Evolutionary conservation across 2,888 invertebrate species (phyloP), one percentile per base, ranked within the genome.

Genomic region (Cephus pygmeus): DNA sequence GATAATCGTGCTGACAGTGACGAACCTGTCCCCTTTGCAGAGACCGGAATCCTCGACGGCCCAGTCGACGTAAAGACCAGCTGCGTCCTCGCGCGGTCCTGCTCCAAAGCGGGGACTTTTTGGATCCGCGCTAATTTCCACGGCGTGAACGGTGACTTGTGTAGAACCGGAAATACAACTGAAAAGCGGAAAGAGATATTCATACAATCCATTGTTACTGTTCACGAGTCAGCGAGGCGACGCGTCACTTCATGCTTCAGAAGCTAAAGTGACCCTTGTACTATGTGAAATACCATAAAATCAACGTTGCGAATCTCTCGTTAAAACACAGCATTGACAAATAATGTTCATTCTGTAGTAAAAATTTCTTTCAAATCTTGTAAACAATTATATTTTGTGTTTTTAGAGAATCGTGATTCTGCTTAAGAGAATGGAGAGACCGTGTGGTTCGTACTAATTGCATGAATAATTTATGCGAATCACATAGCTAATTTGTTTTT

Each of bases 61-160:
- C 97, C 97, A 97, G 84, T 97, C 97, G 69, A 97, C 94, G 89
- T 93, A 95, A 33, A 95, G 93, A 15, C 96, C 95, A 11, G 94
- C 94, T 75, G 93, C 92, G 78, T 95, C 94, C 30, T 95, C 94
- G 78, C 94, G 93, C 30, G 94, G 93, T 1, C 95, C 94, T 34
- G 95, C 95, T 83, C 96, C 95, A 91, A 96, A 96, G 80, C 94
- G 94, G 1, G 95, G 93, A 89, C 95, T 95, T 83, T 95, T 95
- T 35, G 94, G 94, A 79, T 95, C 95, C 80, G 94, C 95, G 73
- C 94, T 93, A 0, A 95, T 94, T 90, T 96, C 95, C 23, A 95
- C 93, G 1, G 95, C 94, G 88, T 96, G 94, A 81, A 96, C 90
- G 68, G 92, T 93, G 82, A 92, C 93, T 91, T 90, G 93, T 80